Conservation (phyloP, 1,140 invertebrate species). For the Lordiphosa clarofinis region DNA sequence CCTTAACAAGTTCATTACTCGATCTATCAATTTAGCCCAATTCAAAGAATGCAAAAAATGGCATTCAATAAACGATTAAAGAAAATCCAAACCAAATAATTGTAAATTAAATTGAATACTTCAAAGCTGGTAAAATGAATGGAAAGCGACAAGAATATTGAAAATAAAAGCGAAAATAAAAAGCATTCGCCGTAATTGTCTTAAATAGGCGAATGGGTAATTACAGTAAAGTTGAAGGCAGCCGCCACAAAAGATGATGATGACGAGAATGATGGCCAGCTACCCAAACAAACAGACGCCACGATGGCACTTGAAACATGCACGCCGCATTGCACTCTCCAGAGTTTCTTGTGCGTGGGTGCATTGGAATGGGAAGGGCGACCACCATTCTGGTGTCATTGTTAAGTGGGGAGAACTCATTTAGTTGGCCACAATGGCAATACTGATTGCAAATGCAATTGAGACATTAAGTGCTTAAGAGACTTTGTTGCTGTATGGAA, state of each 20-base stretch:
- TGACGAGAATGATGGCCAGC: slow-evolving; percentile 15
- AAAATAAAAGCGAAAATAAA: slow-evolving; percentile 36
- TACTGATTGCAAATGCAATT: slow-evolving; percentile 69
- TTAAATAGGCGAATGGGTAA: slow-evolving; percentile 48
- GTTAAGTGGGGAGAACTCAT: slow-evolving; percentile 50
- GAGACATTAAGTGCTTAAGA: slow-evolving; percentile 60
- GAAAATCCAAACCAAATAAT: slow-evolving; percentile 23
- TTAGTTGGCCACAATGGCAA: slow-evolving; percentile 49
- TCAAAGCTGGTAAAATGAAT: slow-evolving; percentile 1
- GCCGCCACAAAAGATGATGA: slow-evolving; percentile 14
- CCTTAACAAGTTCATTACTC: not conserved
- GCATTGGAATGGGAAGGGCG: not conserved
- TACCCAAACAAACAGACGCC: slow-evolving; percentile 59
- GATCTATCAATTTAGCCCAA: not conserved
- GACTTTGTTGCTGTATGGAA: slow-evolving; percentile 11
- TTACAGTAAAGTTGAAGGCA: slow-evolving; percentile 36
- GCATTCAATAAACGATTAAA: slow-evolving; percentile 6
- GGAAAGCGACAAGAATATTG: slow-evolving; percentile 22
- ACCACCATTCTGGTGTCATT: slow-evolving; percentile 30
- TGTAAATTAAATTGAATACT: slow-evolving; percentile 35
- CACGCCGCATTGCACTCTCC: slow-evolving; percentile 38
- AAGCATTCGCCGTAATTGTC: slow-evolving; percentile 59
- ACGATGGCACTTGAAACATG: slow-evolving; percentile 54
- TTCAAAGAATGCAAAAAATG: not conserved
- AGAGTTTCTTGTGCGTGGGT: slow-evolving; percentile 26